Conservation (phyloP, 2,888 invertebrate species). For the Patella pellucida region DNA sequence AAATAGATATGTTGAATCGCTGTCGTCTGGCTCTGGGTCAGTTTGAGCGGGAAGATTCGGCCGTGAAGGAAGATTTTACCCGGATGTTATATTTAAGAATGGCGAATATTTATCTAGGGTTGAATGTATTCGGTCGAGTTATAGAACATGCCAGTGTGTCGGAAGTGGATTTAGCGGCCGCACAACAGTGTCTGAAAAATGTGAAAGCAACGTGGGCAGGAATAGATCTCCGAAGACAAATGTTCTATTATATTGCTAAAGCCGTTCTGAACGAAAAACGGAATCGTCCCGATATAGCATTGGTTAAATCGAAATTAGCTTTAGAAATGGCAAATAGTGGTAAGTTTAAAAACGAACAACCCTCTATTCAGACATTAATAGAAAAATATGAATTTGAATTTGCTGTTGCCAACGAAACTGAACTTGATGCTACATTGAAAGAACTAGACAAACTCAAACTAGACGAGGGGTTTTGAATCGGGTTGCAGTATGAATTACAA, state of each 20-base stretch:
- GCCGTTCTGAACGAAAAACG: not conserved
- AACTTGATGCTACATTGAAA: not conserved
- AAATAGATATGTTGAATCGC: constrained; percentile 5
- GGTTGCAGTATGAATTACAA: no score
- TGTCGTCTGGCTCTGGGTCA: not conserved
- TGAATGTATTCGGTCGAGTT: not conserved
- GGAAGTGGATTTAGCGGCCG: not conserved
- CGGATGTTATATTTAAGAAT: constrained; percentile 1
- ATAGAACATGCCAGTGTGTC: not conserved
- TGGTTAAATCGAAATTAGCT: not conserved
- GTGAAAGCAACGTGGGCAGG: not conserved
- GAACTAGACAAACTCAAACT: not conserved
- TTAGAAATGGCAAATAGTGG: not conserved
- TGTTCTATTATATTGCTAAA: constrained; percentile 6
- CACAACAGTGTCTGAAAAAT: not conserved
- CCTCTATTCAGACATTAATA: not conserved
- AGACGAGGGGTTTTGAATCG: no score
- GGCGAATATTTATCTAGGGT: not conserved
- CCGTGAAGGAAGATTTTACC: not conserved
- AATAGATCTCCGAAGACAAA: not conserved
- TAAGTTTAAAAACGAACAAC: not conserved
- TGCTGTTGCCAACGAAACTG: not conserved
- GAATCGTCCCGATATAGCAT: not conserved
- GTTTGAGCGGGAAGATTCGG: not conserved
- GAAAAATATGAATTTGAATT: not conserved